Base-by-base conservation (phyloP, 2,797 vertebrate genomes). In the Buceros bicornis region DNA sequence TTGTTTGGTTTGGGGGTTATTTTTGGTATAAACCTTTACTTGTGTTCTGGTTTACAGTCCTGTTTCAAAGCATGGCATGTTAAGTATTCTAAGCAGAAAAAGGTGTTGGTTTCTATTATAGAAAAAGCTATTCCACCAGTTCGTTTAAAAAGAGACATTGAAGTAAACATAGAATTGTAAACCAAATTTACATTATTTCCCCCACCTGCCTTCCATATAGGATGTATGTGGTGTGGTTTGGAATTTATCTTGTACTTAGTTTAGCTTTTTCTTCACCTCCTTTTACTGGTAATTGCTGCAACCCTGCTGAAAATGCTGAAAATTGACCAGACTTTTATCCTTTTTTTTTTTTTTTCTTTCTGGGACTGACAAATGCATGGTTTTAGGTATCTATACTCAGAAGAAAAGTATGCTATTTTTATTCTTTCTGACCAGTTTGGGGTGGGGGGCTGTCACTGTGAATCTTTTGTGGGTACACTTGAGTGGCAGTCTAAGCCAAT, bases 301-400 rank as follows among this genome's bases (percentile, higher is more conserved):
- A 40, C 13, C 35, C 57, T 48, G 22, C 42, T 71, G 48, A 53
- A 50, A 48, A 22, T 48, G 22, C 42, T 71, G 48, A 53, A 50
- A 48, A 22, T 1, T 50, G 31, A 22, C 31, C 6, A 3, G 9
- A n/a, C 19, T 31, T 21, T 25, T 11, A 5, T 40, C 37, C 37
- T 4, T 65, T 18, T 21, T 15, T 17, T 21, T 31, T 26, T 40
- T 24, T 16, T 45, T 18, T 40, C 16, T 45, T 18, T 40, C 16
- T 17, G 10, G 1, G 6, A 4, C 35, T 50, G 37, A 42, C 1
- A 1, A 37, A 17, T 42, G n/a, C 3, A 1, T 57, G 10, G 8
- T 43, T 83, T 62, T 48, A 53, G 9, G 17, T 82, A 19, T 21
- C 54, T 20, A 2, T 40, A 22, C 18, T 62, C 17, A 29, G 18